Conservation (phyloP, 2,797 vertebrate genomes). For the Vultur gryphus region DNA sequence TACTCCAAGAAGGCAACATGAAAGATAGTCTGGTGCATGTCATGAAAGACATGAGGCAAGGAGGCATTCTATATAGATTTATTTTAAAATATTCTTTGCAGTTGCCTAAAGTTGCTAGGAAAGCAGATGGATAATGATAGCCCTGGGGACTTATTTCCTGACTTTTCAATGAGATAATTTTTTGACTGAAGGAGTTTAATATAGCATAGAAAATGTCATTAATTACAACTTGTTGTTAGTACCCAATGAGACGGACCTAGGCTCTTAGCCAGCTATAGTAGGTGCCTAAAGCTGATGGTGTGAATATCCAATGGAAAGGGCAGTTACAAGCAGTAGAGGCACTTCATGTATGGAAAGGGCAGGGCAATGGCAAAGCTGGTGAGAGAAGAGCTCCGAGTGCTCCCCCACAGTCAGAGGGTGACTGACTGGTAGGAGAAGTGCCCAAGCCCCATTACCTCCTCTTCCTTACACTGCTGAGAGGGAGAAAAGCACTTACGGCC, state of each 20-base stretch:
- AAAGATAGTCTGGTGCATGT: background rate
- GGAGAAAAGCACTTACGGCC: background rate
- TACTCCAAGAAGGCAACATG: background rate
- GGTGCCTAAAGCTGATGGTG: background rate
- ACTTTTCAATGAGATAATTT: slow-evolving; percentile 45
- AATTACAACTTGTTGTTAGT: slow-evolving; percentile 31
- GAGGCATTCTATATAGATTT: background rate
- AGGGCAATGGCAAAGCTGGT: background rate
- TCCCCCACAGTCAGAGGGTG: background rate
- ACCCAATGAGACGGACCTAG: background rate
- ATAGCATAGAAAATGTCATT: slow-evolving; percentile 39
- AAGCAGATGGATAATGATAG: slow-evolving; percentile 59
- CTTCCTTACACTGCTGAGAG: background rate
- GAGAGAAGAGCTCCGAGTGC: background rate
- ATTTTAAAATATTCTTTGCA: slow-evolving; percentile 2
- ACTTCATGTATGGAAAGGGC: background rate
- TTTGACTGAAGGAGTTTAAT: slow-evolving; percentile 56
- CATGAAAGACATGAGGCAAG: background rate
- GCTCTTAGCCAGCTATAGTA: slow-evolving; percentile 2
- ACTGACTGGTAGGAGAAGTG: background rate
- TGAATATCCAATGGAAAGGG: background rate
- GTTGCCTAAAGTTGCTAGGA: background rate
- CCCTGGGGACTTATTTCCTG: slow-evolving; percentile 34
- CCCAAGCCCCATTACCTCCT: background rate
- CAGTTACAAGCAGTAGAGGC: background rate